Percentiles rank a stretch among this genome's conserved stretches.
Evolutionary conservation across 2,797 vertebrate genomes (phyloP).

Genomic region (Linurgus olivaceus): DNA sequence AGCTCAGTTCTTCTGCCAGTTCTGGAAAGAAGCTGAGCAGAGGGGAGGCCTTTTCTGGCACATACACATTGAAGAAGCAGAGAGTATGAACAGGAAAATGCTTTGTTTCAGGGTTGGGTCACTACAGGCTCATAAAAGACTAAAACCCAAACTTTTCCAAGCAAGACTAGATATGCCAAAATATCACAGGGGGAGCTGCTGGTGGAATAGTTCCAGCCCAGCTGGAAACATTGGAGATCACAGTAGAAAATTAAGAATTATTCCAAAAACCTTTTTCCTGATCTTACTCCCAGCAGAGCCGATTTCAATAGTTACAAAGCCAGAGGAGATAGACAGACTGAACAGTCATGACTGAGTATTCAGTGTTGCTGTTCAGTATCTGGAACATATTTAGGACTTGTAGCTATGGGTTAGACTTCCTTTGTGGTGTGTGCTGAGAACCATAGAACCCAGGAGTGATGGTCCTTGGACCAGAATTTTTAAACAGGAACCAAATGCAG

Average conservation of each 20-base stretch:
- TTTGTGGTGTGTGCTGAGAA: neutral
- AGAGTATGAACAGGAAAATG: neutral
- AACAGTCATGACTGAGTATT: neutral
- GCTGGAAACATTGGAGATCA: constrained; percentile 19
- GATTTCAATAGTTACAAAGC: neutral
- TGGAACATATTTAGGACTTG: neutral
- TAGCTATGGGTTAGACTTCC: neutral
- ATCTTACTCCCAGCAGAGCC: neutral
- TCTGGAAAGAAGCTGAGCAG: neutral
- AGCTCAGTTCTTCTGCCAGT: neutral
- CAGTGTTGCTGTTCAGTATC: neutral
- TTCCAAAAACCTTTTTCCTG: constrained; percentile 12
- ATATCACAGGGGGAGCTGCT: neutral
- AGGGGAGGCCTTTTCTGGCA: neutral
- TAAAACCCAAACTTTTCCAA: neutral
- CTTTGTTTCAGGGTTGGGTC: constrained; percentile 14
- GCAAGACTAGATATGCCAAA: neutral
- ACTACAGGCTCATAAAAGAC: neutral
- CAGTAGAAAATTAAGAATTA: neutral
- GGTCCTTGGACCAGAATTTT: neutral
- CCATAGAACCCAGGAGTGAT: neutral
- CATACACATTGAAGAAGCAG: neutral
- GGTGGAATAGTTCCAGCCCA: constrained; percentile 32
- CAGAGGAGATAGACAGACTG: neutral
- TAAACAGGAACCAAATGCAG: neutral